Evolutionary conservation across 2,888 invertebrate genomes (phyloP).

Genomic region (Sesia apiformis): DNA sequence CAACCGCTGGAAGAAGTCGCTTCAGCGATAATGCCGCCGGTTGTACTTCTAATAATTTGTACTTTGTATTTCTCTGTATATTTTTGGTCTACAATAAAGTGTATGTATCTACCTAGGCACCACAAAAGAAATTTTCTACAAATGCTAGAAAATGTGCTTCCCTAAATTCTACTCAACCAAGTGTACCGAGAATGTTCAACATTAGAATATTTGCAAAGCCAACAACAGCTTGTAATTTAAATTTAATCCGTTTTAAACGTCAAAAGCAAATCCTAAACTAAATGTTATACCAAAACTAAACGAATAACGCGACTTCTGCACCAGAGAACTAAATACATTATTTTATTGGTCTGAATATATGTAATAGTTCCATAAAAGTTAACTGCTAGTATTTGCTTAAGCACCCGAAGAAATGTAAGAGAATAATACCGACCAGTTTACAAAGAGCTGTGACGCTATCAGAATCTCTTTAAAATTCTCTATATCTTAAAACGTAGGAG

Average conservation of each 20-base stretch:
- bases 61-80: too few relatives aligned
- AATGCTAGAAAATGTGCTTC: too few relatives aligned
- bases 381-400: conserved; percentile 59
- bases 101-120: too few relatives aligned
- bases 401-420: conserved; percentile 29
- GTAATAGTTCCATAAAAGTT: conserved; percentile 61
- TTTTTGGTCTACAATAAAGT: too few relatives aligned
- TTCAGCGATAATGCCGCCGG: too few relatives aligned
- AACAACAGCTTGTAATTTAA: background rate
- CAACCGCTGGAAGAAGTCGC: too few relatives aligned
- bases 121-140: too few relatives aligned
- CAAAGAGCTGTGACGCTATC: conserved; percentile 18
- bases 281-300: background rate
- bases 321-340: conserved; percentile 33
- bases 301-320: background rate
- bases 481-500: background rate
- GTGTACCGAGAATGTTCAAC: too few relatives aligned
- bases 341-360: conserved; percentile 53
- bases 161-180: too few relatives aligned
- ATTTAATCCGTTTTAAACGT: background rate
- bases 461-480: background rate
- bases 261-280: background rate
- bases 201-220: too few relatives aligned
- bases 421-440: conserved; percentile 20
- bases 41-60: too few relatives aligned